These are phyloP conservation scores for Galeopsomyia nigrocyanea DNA, from an alignment of 2,888 invertebrate species.

Conservation along the genomic window DNA sequence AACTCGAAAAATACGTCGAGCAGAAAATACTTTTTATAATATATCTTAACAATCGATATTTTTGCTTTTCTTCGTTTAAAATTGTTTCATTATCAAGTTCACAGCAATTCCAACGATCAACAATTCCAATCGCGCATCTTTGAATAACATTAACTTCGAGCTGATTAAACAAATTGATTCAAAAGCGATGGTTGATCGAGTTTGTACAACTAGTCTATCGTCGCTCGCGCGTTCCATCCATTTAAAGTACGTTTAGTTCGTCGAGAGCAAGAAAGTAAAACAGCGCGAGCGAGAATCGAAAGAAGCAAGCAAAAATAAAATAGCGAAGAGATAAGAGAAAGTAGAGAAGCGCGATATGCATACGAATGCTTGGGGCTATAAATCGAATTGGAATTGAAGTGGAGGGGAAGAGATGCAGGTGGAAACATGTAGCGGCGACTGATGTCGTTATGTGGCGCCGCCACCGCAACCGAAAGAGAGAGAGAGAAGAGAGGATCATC, in stretches of 20 bases:
- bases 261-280: conserved; percentile 2
- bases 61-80: no score
- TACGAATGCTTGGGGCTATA: conserved; percentile 31
- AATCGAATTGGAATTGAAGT: conserved; percentile 47
- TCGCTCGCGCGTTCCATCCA: not conserved
- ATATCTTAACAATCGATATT: no score
- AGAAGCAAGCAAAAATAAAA: not conserved
- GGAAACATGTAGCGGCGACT: conserved; percentile 37
- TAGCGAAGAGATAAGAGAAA: not conserved
- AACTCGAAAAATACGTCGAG: not conserved
- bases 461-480: conserved; percentile 26
- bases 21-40: no score
- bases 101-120: no score
- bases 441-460: conserved; percentile 44
- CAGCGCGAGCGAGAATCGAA: not conserved
- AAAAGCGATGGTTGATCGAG: no score
- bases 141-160: no score
- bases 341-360: conserved; percentile 18
- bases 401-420: conserved; percentile 25
- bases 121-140: no score
- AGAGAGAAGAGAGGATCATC: conserved; percentile 52
- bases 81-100: no score
- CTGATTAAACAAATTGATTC: no score
- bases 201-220: not conserved
- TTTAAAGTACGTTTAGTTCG: no score